Evolutionary conservation across 2,113 vertebrate species (phyloP).

Genomic region (Xyliphius kryptos): DNA sequence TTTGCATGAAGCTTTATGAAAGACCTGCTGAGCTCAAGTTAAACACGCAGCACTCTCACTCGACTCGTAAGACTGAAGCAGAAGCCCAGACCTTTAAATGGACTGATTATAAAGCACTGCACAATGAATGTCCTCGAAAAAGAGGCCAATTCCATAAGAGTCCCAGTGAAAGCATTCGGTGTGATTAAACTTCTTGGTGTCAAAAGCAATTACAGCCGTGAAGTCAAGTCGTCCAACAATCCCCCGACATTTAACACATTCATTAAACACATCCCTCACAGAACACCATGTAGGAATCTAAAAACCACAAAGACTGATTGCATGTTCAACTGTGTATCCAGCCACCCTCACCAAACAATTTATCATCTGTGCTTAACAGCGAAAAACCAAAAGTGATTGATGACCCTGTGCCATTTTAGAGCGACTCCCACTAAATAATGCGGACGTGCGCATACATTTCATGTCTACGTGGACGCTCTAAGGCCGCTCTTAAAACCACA

Average conservation of each 20-base stretch:
- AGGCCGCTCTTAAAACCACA: background rate
- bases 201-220: constrained; percentile 14
- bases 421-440: background rate
- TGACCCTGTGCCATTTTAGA: background rate
- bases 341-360: constrained; percentile 2
- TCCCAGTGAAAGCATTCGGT: background rate
- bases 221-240: constrained; percentile 12
- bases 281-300: background rate
- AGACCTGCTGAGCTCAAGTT: too few species aligned
- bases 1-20: too few species aligned
- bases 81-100: too few species aligned
- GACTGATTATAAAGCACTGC: too few species aligned
- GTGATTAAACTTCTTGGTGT: constrained; percentile 26
- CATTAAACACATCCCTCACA: constrained; percentile 23
- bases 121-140: too few species aligned
- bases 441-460: background rate
- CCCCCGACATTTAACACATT: constrained; percentile 4
- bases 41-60: too few species aligned
- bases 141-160: constrained; percentile 4
- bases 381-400: background rate
- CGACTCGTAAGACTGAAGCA: too few species aligned
- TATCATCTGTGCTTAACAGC: background rate
- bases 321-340: too few species aligned
- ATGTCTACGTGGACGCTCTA: too few species aligned
- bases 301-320: too few species aligned